These are phyloP conservation scores for Drosophila chauvacae DNA, from an alignment of 1,140 invertebrate species.

Conservation along the genomic window DNA sequence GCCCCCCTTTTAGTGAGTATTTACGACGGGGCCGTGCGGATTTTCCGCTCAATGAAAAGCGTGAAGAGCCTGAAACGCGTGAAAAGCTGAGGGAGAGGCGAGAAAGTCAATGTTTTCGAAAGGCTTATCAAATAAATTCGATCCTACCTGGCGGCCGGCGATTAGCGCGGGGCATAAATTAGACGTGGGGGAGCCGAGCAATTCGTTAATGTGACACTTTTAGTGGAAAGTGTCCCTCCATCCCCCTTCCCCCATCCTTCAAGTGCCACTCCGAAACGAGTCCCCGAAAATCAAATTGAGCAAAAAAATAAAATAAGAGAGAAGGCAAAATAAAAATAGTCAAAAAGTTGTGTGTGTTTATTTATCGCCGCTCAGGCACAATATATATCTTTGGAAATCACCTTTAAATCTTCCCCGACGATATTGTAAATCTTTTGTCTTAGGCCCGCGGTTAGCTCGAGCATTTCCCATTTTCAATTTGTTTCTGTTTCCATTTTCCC, in stretches of 20 bases:
- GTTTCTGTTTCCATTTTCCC: constrained; percentile 24
- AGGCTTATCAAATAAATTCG: constrained; percentile 77
- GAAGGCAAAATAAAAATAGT: constrained; percentile 52
- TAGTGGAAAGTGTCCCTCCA: constrained; percentile 54
- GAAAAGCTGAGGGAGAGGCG: not conserved
- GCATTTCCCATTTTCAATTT: constrained; percentile 47
- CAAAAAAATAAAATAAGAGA: constrained; percentile 56
- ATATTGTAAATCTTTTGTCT: constrained; percentile 84
- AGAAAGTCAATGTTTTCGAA: constrained; percentile 46
- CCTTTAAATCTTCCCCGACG: constrained; percentile 82
- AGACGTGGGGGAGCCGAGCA: constrained; percentile 45
- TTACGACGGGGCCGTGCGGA: constrained; percentile 19
- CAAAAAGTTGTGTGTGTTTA: constrained; percentile 66
- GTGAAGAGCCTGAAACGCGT: constrained; percentile 32
- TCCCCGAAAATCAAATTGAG: constrained; percentile 52
- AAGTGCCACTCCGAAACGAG: constrained; percentile 3
- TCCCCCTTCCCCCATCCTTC: not conserved
- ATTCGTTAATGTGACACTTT: constrained; percentile 83
- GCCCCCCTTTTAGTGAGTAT: constrained; percentile 45
- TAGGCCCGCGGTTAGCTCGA: constrained; percentile 64
- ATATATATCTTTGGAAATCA: constrained; percentile 83
- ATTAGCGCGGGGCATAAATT: constrained; percentile 72
- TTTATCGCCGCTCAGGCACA: constrained; percentile 80
- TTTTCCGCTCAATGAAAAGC: constrained; percentile 60
- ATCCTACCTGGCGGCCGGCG: constrained; percentile 60